Evolutionary conservation across 35 echinoderm and acorn worm genomes (phyloP).

Genomic region (Apostichopus parvimensis): DNA sequence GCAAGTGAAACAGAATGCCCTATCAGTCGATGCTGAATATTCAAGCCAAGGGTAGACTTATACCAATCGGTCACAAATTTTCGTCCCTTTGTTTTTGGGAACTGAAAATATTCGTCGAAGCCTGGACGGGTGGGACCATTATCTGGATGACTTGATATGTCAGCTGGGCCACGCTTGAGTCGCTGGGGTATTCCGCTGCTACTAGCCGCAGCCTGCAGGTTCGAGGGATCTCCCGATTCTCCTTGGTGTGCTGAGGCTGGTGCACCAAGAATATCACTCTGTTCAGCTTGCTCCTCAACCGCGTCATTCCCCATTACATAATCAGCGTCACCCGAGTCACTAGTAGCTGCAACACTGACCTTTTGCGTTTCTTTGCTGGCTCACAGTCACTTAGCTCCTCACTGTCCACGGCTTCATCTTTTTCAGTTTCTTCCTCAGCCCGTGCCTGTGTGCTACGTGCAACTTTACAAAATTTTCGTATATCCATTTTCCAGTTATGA

Average conservation of each 20-base stretch:
- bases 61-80: constrained; percentile 50
- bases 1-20: constrained; percentile 32
- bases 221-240: background rate
- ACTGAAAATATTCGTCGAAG: background rate
- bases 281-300: constrained; percentile 22
- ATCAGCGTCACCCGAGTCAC: constrained; percentile 18
- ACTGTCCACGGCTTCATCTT: constrained; percentile 17
- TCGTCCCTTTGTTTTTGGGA: constrained; percentile 31
- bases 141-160: constrained; percentile 45
- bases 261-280: constrained; percentile 47
- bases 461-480: constrained; percentile 39
- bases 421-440: background rate
- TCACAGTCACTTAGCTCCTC: background rate
- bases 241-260: background rate
- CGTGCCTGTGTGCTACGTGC: constrained; percentile 27
- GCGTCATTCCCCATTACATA: background rate
- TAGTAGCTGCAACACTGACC: background rate
- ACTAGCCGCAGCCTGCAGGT: background rate
- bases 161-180: constrained; percentile 34
- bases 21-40: constrained; percentile 45
- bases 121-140: constrained; percentile 34
- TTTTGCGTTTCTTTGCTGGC: constrained; percentile 29
- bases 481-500: constrained; percentile 42
- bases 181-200: constrained; percentile 12
- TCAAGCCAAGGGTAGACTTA: constrained; percentile 41